phyloP scores from a whole-genome alignment of 2,113 vertebrate genomes.

The Sinocyclocheilus anophthalmus region DNA sequence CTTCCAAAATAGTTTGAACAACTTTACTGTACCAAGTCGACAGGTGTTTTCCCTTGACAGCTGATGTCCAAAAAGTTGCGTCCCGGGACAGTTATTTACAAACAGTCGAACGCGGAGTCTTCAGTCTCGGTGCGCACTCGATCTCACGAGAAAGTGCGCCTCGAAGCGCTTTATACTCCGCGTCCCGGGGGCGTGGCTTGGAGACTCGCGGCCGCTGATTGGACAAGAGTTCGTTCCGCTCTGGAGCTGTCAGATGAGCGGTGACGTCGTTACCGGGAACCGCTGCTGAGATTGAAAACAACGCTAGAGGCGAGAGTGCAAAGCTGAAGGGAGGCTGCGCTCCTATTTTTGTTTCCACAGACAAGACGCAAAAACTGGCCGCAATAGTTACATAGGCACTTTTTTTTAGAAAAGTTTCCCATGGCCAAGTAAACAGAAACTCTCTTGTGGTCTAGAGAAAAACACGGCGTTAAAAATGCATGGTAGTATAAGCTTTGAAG shows the following conservation, averaged over 20 bases:
- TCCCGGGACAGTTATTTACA: constrained; percentile 38
- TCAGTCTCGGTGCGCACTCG: neutral
- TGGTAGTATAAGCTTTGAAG: neutral
- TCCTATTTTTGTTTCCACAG: constrained; percentile 50
- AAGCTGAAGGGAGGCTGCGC: constrained; percentile 41
- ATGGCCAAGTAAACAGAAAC: constrained; percentile 35
- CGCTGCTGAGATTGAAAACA: constrained; percentile 83
- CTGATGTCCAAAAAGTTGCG: constrained; percentile 70
- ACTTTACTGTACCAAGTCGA: constrained; percentile 78
- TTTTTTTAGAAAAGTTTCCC: constrained; percentile 45
- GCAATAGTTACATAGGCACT: constrained; percentile 31
- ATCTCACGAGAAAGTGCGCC: neutral
- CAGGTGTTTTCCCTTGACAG: constrained; percentile 73
- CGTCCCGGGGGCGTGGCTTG: neutral
- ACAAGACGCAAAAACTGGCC: constrained; percentile 37
- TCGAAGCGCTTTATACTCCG: neutral
- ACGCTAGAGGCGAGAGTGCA: constrained; percentile 66
- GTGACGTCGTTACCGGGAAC: constrained; percentile 88
- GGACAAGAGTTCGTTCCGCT: constrained; percentile 61
- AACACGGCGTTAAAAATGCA: neutral
- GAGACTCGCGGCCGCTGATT: constrained; percentile 59
- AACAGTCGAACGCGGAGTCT: neutral
- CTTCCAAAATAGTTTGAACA: constrained; percentile 75
- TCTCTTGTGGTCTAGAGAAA: constrained; percentile 6
- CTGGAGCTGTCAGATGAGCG: constrained; percentile 33